Base-by-base conservation (phyloP, 2,113 vertebrate genomes). In the Dolichotis patagonum region DNA sequence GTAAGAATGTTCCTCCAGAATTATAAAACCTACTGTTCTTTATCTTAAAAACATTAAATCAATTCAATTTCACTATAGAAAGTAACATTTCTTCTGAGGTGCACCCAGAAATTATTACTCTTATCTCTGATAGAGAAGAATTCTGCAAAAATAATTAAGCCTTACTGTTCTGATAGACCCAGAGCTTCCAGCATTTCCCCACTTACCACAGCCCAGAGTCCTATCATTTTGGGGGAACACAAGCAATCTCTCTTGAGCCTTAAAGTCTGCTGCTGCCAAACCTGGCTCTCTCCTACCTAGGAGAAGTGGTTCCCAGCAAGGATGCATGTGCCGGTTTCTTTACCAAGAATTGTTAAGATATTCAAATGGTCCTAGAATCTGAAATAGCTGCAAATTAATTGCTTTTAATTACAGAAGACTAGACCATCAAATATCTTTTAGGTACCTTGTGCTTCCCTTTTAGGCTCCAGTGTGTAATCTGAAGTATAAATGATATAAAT, bases 371-470 rank as follows among this genome's bases (percentile, higher is more conserved):
- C 98, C 96, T 96, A 98, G 96, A 98, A 96, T 96, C 95, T 93
- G 88, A 96, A 98, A 96, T 96, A 97, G 97, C 97, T 98, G 95
- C 88, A 94, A 54, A 97, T 97, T 98, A 98, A 98, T 97, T 98
- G 95, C 94, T 89, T 97, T 98, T 97, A 97, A 98, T 98, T 97
- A 97, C 58, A 88, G 65, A 98, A 97, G 75, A 67, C 43, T n/a
- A 91, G 89, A 97, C 84, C 83, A 97, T 97, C 93, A 94, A 97
- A 85, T 96, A 91, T 96, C 96, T 98, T 97, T 94, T 43, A 85
- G 95, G 85, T 94, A 96, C 89, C 97, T 94, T 77, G 65, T 65
- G 91, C n/a, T 96, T 97, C 75, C 94, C 95, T 98, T 97, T 97
- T 96, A 96, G 95, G 81, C 90, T 97, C 93, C 91, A 41, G 92